phyloP scores from a whole-genome alignment of 2,797 vertebrate species.

The Prionace glauca region DNA sequence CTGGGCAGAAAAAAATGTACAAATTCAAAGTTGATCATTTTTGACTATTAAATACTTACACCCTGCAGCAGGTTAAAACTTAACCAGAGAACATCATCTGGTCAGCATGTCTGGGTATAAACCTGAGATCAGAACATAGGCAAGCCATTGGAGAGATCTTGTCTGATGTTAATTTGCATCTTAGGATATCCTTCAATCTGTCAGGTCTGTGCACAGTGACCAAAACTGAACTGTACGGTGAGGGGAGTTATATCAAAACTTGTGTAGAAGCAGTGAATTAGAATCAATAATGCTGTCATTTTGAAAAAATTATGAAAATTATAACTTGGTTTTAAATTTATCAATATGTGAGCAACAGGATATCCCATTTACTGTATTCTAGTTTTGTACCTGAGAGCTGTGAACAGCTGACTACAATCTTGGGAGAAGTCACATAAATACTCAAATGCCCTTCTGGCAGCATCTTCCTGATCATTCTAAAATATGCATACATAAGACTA shows the following conservation, averaged over 20 bases:
- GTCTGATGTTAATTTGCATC: background rate
- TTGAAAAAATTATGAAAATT: background rate
- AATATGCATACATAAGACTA: slow-evolving; percentile 31
- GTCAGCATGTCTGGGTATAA: background rate
- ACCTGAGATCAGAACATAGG: background rate
- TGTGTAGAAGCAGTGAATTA: background rate
- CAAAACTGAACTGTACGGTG: background rate
- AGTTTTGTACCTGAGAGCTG: slow-evolving; percentile 71
- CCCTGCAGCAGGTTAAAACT: background rate
- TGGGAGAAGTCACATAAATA: slow-evolving; percentile 67
- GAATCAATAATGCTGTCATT: background rate
- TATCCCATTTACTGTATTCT: background rate
- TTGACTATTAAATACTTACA: background rate
- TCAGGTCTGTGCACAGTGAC: background rate
- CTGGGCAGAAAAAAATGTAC: background rate
- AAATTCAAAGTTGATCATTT: background rate
- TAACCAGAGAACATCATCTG: background rate
- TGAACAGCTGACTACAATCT: slow-evolving; percentile 64
- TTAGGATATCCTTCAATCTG: background rate
- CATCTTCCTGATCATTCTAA: slow-evolving; percentile 69
- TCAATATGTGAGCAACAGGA: background rate
- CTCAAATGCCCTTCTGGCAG: slow-evolving; percentile 73
- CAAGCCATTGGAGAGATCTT: background rate
- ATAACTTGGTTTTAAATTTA: background rate
- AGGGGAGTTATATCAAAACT: background rate